Evolutionary conservation across 2,888 invertebrate species (phyloP).

Genomic region (Rugalucina vietnamica): DNA sequence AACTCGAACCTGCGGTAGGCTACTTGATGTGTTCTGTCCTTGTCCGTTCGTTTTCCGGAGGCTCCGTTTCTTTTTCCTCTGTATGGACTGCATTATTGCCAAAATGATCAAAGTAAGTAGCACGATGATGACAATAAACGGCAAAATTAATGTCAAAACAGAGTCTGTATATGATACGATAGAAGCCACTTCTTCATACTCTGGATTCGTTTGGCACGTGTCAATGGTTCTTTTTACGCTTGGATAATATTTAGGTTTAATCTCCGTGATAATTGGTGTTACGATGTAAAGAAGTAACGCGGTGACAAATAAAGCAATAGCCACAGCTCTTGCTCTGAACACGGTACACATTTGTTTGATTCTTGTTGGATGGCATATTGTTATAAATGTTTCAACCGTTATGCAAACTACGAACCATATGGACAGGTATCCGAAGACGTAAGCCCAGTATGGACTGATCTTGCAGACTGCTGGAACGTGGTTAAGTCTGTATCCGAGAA

Average conservation of each 20-base stretch:
- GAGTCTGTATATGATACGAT: constrained; percentile 63
- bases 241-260: constrained; percentile 24
- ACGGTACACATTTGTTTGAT: constrained; percentile 72
- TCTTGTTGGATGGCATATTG: constrained; percentile 71
- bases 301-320: constrained; percentile 60
- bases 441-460: constrained; percentile 78
- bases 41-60: constrained; percentile 25
- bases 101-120: constrained; percentile 62
- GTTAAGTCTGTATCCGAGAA: constrained; percentile 62
- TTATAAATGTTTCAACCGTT: constrained; percentile 92
- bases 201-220: constrained; percentile 39
- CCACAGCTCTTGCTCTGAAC: constrained; percentile 65
- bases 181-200: constrained; percentile 26
- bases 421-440: constrained; percentile 90
- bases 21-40: constrained; percentile 25
- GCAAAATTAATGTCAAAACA: constrained; percentile 61
- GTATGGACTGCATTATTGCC: constrained; percentile 58
- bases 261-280: constrained; percentile 46
- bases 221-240: constrained; percentile 22
- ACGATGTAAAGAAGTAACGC: constrained; percentile 45
- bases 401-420: constrained; percentile 94
- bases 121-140: constrained; percentile 58
- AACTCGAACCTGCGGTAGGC: constrained; percentile 67
- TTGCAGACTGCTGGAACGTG: constrained; percentile 83
- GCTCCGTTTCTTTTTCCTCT: constrained; percentile 58